Evolutionary conservation across 2,113 vertebrate genomes (phyloP).

Genomic region (Mesembrinibis cayennensis): DNA sequence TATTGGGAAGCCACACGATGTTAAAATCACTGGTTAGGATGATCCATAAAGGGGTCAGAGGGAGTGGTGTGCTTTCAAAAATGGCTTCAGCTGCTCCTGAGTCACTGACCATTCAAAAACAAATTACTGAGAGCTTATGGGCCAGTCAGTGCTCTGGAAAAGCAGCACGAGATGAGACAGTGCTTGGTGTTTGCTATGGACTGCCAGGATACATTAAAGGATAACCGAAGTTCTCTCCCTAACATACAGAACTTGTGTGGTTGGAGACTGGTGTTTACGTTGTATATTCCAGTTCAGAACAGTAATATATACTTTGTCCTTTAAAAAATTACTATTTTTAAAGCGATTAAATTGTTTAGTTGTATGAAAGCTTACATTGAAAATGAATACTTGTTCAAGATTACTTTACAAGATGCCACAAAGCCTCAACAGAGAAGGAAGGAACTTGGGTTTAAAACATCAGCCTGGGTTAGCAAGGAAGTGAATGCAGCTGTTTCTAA

Average conservation of each 20-base stretch:
- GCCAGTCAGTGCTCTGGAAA: neutral
- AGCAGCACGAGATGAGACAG: neutral
- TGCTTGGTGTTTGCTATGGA: neutral
- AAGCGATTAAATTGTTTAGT: neutral
- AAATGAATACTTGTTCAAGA: neutral
- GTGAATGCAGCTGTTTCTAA: neutral
- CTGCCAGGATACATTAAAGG: neutral
- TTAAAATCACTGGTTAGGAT: conserved; percentile 51
- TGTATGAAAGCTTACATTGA: neutral
- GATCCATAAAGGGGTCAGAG: conserved; percentile 25
- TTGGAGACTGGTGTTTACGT: neutral
- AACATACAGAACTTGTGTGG: neutral
- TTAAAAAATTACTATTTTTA: neutral
- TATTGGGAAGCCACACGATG: neutral
- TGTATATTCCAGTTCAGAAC: neutral
- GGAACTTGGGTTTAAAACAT: neutral
- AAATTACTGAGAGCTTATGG: neutral
- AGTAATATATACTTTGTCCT: neutral
- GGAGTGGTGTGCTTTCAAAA: conserved; percentile 30
- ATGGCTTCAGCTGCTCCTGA: conserved; percentile 55
- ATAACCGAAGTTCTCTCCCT: neutral
- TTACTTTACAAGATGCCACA: neutral
- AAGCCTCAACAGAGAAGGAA: neutral
- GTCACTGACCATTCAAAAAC: conserved; percentile 23
- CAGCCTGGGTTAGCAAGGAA: neutral